phyloP scores from a whole-genome alignment of 1,140 invertebrate genomes.

The Laupala kohalensis region DNA sequence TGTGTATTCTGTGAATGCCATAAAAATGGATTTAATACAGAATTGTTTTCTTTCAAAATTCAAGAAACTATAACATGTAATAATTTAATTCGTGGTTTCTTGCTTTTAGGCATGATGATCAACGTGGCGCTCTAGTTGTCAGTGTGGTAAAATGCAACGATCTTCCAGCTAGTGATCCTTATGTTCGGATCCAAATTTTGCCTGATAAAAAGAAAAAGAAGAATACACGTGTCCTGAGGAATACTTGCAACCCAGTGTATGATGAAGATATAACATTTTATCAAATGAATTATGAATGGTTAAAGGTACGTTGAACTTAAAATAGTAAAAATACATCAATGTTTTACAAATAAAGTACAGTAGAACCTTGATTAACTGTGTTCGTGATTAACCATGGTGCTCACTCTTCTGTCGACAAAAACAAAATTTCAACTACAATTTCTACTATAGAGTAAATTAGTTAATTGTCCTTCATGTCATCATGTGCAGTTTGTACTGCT shows the following conservation, averaged over 20 bases:
- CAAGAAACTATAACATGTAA: not conserved
- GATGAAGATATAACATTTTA: constrained; percentile 97
- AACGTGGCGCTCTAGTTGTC: constrained; percentile 65
- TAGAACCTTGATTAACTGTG: too few relatives aligned
- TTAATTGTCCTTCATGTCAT: too few relatives aligned
- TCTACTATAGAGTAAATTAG: too few relatives aligned
- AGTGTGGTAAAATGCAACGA: constrained; percentile 78
- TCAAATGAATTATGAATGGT: constrained; percentile 69
- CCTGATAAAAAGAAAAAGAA: constrained; percentile 92
- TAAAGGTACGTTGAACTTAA: constrained; percentile 35
- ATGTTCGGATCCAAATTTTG: constrained; percentile 84
- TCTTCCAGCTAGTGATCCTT: constrained; percentile 79
- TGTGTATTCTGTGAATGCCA: too few relatives aligned
- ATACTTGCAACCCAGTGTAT: constrained; percentile 84
- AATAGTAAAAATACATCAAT: not conserved
- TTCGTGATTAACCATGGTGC: too few relatives aligned
- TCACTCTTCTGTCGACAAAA: too few relatives aligned
- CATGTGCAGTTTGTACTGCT: too few relatives aligned
- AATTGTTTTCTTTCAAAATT: too few relatives aligned
- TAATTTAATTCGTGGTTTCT: constrained; percentile 34
- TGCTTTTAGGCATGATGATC: constrained; percentile 59
- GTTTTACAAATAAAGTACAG: too few relatives aligned
- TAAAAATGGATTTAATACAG: too few relatives aligned
- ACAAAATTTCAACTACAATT: too few relatives aligned
- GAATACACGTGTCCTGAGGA: constrained; percentile 84